These are phyloP conservation scores for Pagetopsis macropterus DNA, from an alignment of 2,797 vertebrate species.

Conservation along the genomic window DNA sequence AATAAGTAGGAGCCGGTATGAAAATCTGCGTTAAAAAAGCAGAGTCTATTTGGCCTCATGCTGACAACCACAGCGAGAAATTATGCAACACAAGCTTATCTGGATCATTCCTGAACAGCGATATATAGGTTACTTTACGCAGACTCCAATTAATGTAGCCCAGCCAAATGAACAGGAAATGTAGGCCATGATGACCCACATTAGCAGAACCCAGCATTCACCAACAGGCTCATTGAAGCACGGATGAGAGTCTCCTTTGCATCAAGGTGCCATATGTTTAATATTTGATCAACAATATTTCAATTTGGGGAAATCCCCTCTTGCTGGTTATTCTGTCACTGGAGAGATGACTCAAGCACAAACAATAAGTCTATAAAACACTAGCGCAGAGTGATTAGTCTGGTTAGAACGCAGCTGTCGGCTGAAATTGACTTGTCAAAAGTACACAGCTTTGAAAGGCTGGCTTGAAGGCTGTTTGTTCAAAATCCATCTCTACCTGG, in stretches of 20 bases:
- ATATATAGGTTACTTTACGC: slow-evolving; percentile 71
- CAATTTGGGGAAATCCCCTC: slow-evolving; percentile 8
- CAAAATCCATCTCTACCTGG: background rate
- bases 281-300: slow-evolving; percentile 11
- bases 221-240: slow-evolving; percentile 35
- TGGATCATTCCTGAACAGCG: slow-evolving; percentile 59
- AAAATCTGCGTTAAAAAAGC: too few relatives aligned
- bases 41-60: background rate
- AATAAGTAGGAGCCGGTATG: too few relatives aligned
- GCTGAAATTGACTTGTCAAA: slow-evolving; percentile 7
- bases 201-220: slow-evolving; percentile 49
- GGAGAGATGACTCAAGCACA: background rate
- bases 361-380: slow-evolving; percentile 19
- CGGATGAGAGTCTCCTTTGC: slow-evolving; percentile 21
- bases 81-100: slow-evolving; percentile 56
- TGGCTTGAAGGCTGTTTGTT: background rate
- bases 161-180: slow-evolving; percentile 61
- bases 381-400: slow-evolving; percentile 3
- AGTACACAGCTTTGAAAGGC: background rate
- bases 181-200: slow-evolving; percentile 74
- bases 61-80: slow-evolving; percentile 45
- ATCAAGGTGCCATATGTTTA: slow-evolving; percentile 19
- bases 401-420: background rate
- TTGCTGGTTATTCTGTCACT: slow-evolving; percentile 7
- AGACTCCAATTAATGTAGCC: slow-evolving; percentile 54